Conservation (phyloP, 2,113 vertebrate genomes). For the Labrus mixtus region DNA sequence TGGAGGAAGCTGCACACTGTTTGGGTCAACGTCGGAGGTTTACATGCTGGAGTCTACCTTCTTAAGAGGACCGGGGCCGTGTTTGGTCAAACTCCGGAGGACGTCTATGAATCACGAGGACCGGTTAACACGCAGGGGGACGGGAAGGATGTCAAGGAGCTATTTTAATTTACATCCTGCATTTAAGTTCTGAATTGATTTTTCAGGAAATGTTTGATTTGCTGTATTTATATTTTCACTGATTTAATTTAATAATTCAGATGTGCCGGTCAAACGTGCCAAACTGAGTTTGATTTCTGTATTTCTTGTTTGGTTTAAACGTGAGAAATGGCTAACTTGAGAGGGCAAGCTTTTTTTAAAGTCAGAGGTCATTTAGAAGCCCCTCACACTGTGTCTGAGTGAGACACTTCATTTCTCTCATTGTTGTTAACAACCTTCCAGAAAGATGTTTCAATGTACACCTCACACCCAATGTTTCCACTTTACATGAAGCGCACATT, state of each 20-base stretch:
- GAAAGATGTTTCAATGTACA: neutral
- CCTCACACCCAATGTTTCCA: neutral
- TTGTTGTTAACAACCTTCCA: conserved; percentile 18
- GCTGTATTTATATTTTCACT: conserved; percentile 49
- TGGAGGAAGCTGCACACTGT: conserved; percentile 92
- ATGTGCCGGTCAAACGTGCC: conserved; percentile 22
- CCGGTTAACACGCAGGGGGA: conserved; percentile 18
- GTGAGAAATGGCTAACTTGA: neutral
- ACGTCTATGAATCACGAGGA: conserved; percentile 69
- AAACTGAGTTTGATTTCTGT: conserved; percentile 8
- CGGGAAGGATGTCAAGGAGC: conserved; percentile 43
- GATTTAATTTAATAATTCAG: neutral
- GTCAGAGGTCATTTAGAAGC: conserved; percentile 8
- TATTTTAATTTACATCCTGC: conserved; percentile 17
- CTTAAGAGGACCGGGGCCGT: conserved; percentile 86
- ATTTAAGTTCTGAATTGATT: neutral
- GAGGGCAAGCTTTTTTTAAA: neutral
- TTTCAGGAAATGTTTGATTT: neutral
- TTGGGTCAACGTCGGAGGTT: conserved; percentile 97
- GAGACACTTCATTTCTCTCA: conserved; percentile 1
- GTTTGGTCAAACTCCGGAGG: conserved; percentile 82
- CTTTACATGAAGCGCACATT: neutral
- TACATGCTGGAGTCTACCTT: conserved; percentile 95
- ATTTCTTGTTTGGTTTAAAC: conserved; percentile 16
- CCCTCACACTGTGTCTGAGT: neutral